phyloP scores from a whole-genome alignment of 1,140 invertebrate species.

The Eriocheir sinensis region DNA sequence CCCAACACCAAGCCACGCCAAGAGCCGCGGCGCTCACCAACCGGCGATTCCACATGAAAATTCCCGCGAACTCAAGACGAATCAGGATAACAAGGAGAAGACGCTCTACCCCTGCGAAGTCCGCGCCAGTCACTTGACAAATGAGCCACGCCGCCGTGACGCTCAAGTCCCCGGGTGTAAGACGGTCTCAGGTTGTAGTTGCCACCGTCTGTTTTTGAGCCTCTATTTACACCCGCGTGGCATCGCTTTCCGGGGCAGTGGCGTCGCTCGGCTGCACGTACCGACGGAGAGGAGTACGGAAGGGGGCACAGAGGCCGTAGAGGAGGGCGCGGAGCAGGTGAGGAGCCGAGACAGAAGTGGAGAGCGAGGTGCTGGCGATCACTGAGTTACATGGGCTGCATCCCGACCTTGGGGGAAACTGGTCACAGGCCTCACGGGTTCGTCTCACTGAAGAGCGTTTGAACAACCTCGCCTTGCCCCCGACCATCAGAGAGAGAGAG shows the following conservation, averaged over 20 bases:
- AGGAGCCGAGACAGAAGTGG: neutral
- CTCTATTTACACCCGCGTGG: slow-evolving; percentile 33
- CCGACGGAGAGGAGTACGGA: neutral
- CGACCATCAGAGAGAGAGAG: neutral
- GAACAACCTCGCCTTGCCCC: neutral
- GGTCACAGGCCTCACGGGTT: neutral
- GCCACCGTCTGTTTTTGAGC: slow-evolving; percentile 7
- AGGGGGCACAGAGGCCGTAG: neutral
- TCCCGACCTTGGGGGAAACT: slow-evolving; percentile 48
- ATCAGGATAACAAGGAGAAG: neutral
- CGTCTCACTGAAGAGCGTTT: neutral
- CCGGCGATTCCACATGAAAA: neutral
- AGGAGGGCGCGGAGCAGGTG: neutral
- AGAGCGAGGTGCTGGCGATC: neutral
- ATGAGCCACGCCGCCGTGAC: slow-evolving; percentile 40
- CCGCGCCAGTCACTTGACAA: slow-evolving; percentile 51
- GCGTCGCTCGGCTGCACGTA: neutral
- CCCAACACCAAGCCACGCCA: neutral
- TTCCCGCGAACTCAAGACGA: neutral
- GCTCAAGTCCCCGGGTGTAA: slow-evolving; percentile 20
- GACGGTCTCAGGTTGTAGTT: slow-evolving; percentile 32
- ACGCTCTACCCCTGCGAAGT: neutral
- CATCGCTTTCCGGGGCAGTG: slow-evolving; percentile 19
- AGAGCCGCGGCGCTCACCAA: neutral
- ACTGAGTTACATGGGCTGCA: slow-evolving; percentile 40